phyloP scores from a whole-genome alignment of 92 coral and sea anemone species.

The Bergia sp. region DNA sequence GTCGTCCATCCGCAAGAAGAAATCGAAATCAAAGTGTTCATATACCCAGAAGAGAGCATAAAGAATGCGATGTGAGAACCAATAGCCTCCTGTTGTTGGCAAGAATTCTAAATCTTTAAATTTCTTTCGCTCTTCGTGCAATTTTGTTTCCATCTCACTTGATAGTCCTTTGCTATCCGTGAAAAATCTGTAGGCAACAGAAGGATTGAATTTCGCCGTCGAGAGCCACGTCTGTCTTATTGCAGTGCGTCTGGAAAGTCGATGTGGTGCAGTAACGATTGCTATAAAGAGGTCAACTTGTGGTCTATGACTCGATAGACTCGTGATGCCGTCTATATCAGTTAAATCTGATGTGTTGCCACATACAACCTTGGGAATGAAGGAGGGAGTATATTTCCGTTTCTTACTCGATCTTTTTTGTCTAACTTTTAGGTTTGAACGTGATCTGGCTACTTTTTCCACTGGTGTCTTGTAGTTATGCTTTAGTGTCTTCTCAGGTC shows the following conservation, averaged over 20 bases:
- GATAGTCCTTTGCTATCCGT: conserved; percentile 51
- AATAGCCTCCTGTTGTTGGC: conserved; percentile 52
- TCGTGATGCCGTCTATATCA: conserved; percentile 1
- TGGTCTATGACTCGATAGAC: conserved; percentile 3
- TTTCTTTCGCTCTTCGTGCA: conserved; percentile 29
- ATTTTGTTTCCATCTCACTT: neutral
- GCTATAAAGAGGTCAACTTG: conserved; percentile 55
- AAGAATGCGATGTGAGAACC: conserved; percentile 54
- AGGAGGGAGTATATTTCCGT: neutral
- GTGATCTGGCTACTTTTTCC: too few species aligned
- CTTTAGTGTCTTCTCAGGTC: neutral
- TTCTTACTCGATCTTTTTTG: neutral
- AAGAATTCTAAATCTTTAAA: conserved; percentile 48
- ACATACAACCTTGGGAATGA: conserved; percentile 22
- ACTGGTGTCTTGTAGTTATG: neutral
- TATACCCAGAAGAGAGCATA: conserved; percentile 56
- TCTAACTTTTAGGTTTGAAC: neutral
- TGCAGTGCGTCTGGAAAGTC: conserved; percentile 35
- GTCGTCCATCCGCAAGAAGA: conserved; percentile 57
- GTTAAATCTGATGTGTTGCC: conserved; percentile 24
- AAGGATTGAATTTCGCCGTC: conserved; percentile 23
- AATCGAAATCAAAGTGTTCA: conserved; percentile 53
- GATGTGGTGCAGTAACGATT: conserved; percentile 39
- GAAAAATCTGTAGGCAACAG: conserved; percentile 53
- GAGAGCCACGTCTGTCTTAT: conserved; percentile 48